These are phyloP conservation scores for Gobius niger DNA, from an alignment of 2,113 vertebrate genomes.

Conservation along the genomic window DNA sequence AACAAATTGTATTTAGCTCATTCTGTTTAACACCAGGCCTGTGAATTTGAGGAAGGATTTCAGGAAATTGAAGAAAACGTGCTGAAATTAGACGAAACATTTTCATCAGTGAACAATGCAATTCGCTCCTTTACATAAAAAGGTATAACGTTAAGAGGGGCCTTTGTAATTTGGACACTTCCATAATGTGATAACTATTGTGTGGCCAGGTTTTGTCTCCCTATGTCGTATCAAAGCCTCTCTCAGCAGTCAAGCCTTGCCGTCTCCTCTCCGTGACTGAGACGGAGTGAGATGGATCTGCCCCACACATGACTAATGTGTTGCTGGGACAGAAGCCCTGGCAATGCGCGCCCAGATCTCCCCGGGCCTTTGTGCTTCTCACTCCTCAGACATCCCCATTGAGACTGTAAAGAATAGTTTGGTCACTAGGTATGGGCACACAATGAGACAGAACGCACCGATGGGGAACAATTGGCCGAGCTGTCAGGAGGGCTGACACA, in stretches of 20 bases:
- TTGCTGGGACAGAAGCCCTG: conserved; percentile 80
- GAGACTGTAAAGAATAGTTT: conserved; percentile 85
- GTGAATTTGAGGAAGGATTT: too few relatives aligned
- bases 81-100: too few relatives aligned
- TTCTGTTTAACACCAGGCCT: too few relatives aligned
- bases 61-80: too few relatives aligned
- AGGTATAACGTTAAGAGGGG: not conserved
- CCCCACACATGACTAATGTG: conserved; percentile 68
- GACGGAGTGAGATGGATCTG: conserved; percentile 56
- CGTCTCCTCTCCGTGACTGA: conserved; percentile 48
- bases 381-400: conserved; percentile 80
- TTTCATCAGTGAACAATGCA: too few relatives aligned
- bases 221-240: conserved; percentile 45
- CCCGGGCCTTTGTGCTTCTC: conserved; percentile 72
- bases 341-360: conserved; percentile 77
- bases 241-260: conserved; percentile 36
- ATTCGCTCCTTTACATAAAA: too few relatives aligned
- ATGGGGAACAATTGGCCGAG: conserved; percentile 79
- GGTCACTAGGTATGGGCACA: conserved; percentile 84
- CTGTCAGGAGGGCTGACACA: conserved; percentile 86
- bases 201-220: conserved; percentile 18
- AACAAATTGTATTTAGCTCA: too few relatives aligned
- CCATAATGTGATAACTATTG: not conserved
- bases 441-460: conserved; percentile 78
- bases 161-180: conserved; percentile 7